Base-by-base conservation (phyloP, 2,113 vertebrate genomes). In the Drymodes brunneopygia region DNA sequence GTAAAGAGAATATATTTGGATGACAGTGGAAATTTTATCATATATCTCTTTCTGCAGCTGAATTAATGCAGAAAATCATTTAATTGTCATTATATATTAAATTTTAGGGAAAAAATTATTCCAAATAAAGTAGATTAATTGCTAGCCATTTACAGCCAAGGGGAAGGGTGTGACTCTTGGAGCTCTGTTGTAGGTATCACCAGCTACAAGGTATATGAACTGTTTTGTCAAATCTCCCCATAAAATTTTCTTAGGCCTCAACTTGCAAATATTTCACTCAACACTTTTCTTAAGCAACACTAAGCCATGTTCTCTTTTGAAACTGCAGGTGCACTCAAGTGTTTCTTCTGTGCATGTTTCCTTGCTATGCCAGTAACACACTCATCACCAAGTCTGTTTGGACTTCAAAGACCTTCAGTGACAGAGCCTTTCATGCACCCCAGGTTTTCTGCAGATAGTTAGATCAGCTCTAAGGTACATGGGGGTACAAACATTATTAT, bases 241-340 rank as follows among this genome's bases (percentile, higher is more conserved):
- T 7, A 40, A 86, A 27, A 44, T 24, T 8, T 65, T 56, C 58
- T 40, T 38, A 47, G 0, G 0, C 42, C 17, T 20, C 3, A 1
- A 9, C 36, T 40, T 25, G 20, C 36, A 67, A 3, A 9, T 7
- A 64, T 40, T 56, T 81, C 44, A 45, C 48, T n/a, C 5, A 2
- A 11, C 8, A 27, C 51, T n/a, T 73, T 66, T 38, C 60, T 56
- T n/a, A 38, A 78, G 27, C 19, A 70, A 5, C 21, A 14, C 5
- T 33, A 25, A 70, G 44, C 33, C 0, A 0, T 28, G 19, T 4
- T 51, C 48, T 67, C 58, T 87, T 86, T 71, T n/a, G 27, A 84
- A 74, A 15, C 18, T 35, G 31, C 51, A 60, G n/a, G 40, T 40
- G 25, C 24, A 36, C 21, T 73, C 50, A 11, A 16, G n/a, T 48